These are phyloP conservation scores for Polydrusus pterygomalis DNA, from an alignment of 2,888 invertebrate species.

Conservation along the genomic window DNA sequence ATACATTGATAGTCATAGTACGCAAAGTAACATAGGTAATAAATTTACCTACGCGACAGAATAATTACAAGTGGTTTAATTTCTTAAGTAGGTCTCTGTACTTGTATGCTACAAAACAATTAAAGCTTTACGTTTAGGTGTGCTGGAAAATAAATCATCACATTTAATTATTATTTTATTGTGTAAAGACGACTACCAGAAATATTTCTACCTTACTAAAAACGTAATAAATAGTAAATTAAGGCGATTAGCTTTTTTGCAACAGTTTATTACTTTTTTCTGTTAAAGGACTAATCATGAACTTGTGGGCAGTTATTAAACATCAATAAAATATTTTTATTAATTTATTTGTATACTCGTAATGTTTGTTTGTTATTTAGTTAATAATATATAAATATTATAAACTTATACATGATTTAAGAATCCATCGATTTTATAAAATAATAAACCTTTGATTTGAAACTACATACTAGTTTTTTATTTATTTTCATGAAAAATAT, in stretches of 20 bases:
- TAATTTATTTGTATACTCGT: too few relatives aligned
- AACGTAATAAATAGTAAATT: neutral
- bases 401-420: too few relatives aligned
- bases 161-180: neutral
- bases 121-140: neutral
- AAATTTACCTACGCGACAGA: slow-evolving; percentile 10
- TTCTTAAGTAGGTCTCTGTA: slow-evolving; percentile 8
- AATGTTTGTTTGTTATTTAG: too few relatives aligned
- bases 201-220: neutral
- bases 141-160: slow-evolving; percentile 3
- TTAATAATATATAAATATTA: too few relatives aligned
- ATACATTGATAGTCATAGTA: neutral
- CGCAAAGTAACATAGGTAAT: slow-evolving; percentile 16
- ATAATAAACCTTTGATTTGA: too few relatives aligned
- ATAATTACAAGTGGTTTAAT: slow-evolving; percentile 15
- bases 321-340: too few relatives aligned
- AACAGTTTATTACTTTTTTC: too few relatives aligned
- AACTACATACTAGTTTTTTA: too few relatives aligned
- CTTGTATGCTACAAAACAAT: slow-evolving; percentile 5
- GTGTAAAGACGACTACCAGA: neutral
- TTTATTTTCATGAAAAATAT: too few relatives aligned
- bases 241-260: neutral
- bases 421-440: too few relatives aligned
- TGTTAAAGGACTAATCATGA: too few relatives aligned
- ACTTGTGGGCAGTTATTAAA: too few relatives aligned